Evolutionary conservation across 30 jellyfish, hydroid and myxozoan genomes (phyloP).

Genomic region (Turritopsis dohrnii): DNA sequence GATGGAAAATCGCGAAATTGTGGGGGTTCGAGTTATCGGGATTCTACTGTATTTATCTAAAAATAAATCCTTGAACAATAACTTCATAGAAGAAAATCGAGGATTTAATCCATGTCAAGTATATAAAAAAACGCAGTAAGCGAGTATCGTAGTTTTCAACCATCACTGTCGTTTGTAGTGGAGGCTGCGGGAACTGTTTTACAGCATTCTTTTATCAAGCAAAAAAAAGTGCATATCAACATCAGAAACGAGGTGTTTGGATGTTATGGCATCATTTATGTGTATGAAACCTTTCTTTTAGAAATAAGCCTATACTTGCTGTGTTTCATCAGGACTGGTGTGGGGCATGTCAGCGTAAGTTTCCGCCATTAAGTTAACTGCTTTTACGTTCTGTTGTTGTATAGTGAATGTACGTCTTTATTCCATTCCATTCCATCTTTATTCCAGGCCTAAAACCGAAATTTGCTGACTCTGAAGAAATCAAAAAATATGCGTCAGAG

Average conservation of each 20-base stretch:
- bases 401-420: neutral
- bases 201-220: too few species aligned
- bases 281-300: conserved; percentile 9
- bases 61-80: neutral
- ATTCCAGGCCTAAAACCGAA: conserved; percentile 86
- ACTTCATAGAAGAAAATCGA: neutral
- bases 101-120: neutral
- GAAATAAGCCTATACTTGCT: conserved; percentile 80
- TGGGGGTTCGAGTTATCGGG: neutral
- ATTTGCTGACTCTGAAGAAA: conserved; percentile 81
- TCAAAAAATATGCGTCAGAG: conserved; percentile 52
- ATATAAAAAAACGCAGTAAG: too few species aligned
- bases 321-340: conserved; percentile 98
- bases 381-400: neutral
- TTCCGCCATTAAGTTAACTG: too few species aligned
- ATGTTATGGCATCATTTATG: too few species aligned
- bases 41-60: too few species aligned
- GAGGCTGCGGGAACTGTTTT: too few species aligned
- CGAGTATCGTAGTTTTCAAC: too few species aligned
- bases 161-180: too few species aligned
- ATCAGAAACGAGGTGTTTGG: too few species aligned
- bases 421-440: neutral
- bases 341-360: conserved; percentile 92
- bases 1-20: too few species aligned
- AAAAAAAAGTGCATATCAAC: too few species aligned